Evolutionary conservation across 92 coral and sea anemone genomes (phyloP), one percentile per base, ranked within the genome.

Genomic region (Umimayanthus kanabou): DNA sequence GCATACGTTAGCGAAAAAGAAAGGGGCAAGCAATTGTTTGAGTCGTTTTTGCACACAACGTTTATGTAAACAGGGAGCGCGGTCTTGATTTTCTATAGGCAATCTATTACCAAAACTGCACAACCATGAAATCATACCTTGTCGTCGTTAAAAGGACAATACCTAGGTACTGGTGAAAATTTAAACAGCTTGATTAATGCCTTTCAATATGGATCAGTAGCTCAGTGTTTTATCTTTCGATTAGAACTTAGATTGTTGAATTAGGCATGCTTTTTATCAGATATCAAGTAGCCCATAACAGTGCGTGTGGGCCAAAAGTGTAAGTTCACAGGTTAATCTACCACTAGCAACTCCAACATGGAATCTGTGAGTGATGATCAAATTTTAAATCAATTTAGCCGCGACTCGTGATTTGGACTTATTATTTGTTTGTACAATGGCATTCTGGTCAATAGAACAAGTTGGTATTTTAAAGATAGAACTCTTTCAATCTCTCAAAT

Each of bases 161-260:
- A 9, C 7, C 6, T 77, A 33, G 37, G 37, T 33, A 33, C 37
- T 33, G 10, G 29, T 20, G 4, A 18, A 47, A 23, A 13, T 77
- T 9, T 5, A 9, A 25, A n/a, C 26, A 77, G 14, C 33, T 42
- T 23, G 2, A 6, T 49, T 77, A n/a, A 33, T 3, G 47, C 11
- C 43, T 73, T 77, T 77, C 81, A 77, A 77, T 77, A 77, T 77
- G 81, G 81, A 77, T 42, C 81, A 45, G 81, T 45, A 77, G 81
- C 57, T 77, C 15, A 10, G 4, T 77, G 18, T 10, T 1, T 26
- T 23, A 9, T 43, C 37, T 15, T 11, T 77, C 18, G 33, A 42
- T 10, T 45, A 4, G 14, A 28, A 72, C 39, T 72, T 42, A 22
- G 40, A 26, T 28, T 72, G 5, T 22, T 53, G 58, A 53, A 4